Percentiles rank a stretch among this genome's conserved stretches.
Evolutionary conservation across 1,140 invertebrate genomes (phyloP).

Genomic region (Dendroctonus ponderosae): DNA sequence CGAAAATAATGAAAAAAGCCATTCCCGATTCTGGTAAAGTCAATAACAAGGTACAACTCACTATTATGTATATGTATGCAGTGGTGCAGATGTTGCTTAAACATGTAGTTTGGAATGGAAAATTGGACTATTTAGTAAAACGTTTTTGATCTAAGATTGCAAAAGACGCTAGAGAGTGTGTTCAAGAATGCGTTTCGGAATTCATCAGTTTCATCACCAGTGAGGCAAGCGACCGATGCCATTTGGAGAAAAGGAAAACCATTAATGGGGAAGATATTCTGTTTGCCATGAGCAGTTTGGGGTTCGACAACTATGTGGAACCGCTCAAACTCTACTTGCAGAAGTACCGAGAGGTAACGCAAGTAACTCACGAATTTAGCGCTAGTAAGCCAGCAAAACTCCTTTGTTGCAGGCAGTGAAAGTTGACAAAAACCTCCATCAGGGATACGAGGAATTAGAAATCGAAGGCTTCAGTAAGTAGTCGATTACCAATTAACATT

Average conservation of each 20-base stretch:
- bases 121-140: too few species aligned
- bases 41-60: slow-evolving; percentile 47
- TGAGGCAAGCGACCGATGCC: slow-evolving; percentile 94
- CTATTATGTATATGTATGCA: slow-evolving; percentile 3
- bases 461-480: slow-evolving; percentile 48
- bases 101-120: too few species aligned
- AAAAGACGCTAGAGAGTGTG: slow-evolving; percentile 98
- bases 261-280: slow-evolving; percentile 98
- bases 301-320: slow-evolving; percentile 98
- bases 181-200: slow-evolving; percentile 99
- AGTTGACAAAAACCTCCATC: slow-evolving; percentile 47
- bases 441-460: slow-evolving; percentile 45
- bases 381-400: slow-evolving; percentile 1
- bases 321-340: slow-evolving; percentile 94
- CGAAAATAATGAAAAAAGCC: slow-evolving; percentile 98
- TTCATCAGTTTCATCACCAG: slow-evolving; percentile 99
- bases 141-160: slow-evolving; percentile 70
- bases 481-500: background rate
- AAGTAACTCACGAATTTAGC: slow-evolving; percentile 5
- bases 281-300: slow-evolving; percentile 94
- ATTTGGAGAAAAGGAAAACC: slow-evolving; percentile 97
- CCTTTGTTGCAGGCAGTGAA: slow-evolving; percentile 45
- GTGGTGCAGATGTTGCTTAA: too few species aligned
- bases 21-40: slow-evolving; percentile 95
- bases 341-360: slow-evolving; percentile 86